These are phyloP conservation scores for Chaenogobius annularis DNA, from an alignment of 2,113 vertebrate genomes.

Conservation along the genomic window DNA sequence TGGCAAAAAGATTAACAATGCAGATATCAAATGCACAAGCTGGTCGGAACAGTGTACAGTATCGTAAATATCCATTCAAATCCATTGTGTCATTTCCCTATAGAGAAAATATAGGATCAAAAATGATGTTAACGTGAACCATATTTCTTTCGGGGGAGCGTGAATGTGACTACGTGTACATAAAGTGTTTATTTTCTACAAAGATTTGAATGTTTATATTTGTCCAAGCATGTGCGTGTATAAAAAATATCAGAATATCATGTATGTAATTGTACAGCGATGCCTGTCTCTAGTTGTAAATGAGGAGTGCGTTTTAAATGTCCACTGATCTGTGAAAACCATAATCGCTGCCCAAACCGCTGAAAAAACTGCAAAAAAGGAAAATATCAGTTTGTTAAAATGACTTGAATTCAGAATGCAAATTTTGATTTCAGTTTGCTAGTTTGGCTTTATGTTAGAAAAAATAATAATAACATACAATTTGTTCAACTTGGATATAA, in stretches of 20 bases:
- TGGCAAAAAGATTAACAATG: conserved; percentile 55
- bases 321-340: conserved; percentile 78
- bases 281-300: conserved; percentile 84
- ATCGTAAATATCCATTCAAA: conserved; percentile 42
- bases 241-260: conserved; percentile 55
- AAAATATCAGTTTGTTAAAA: background rate
- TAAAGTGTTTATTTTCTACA: conserved; percentile 89
- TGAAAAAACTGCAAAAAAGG: background rate
- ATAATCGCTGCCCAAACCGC: background rate
- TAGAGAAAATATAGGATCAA: conserved; percentile 56
- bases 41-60: conserved; percentile 39
- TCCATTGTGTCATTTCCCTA: conserved; percentile 72
- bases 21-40: conserved; percentile 60
- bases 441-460: background rate
- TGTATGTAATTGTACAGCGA: conserved; percentile 80
- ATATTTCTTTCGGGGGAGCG: conserved; percentile 73
- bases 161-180: conserved; percentile 88
- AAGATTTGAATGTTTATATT: conserved; percentile 81
- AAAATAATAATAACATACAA: background rate
- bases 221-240: conserved; percentile 91
- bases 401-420: background rate
- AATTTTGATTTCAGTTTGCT: background rate
- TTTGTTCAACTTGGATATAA: too few species aligned
- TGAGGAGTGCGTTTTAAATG: conserved; percentile 80
- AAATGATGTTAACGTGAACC: conserved; percentile 71